Evolutionary conservation across 1,140 invertebrate genomes (phyloP).

Genomic region (Leguminivora glycinivorella): DNA sequence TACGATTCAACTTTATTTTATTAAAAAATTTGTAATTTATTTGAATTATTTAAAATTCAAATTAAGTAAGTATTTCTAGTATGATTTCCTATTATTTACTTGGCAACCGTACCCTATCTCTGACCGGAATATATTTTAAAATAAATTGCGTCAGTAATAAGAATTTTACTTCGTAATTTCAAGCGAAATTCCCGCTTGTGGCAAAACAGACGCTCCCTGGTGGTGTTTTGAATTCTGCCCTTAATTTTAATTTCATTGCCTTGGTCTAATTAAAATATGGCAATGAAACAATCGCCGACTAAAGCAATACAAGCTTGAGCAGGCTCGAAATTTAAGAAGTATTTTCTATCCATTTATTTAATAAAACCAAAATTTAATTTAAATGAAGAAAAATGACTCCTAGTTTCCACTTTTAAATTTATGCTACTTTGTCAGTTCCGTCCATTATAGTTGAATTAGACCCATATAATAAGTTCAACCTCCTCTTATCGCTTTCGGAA

Average conservation of each 20-base stretch:
- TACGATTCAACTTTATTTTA: no score
- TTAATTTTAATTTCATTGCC: constrained; percentile 54
- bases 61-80: not conserved
- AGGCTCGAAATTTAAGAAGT: not conserved
- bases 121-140: constrained; percentile 31
- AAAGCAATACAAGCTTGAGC: not conserved
- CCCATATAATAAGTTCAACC: no score
- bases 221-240: constrained; percentile 36
- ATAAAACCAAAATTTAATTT: not conserved
- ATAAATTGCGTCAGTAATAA: constrained; percentile 34
- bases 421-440: no score
- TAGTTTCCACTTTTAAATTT: no score
- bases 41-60: no score
- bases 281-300: constrained; percentile 43
- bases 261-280: constrained; percentile 59
- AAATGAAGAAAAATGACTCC: not conserved
- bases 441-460: no score
- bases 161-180: constrained; percentile 32
- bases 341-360: not conserved
- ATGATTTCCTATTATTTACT: not conserved
- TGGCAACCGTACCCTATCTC: constrained; percentile 17
- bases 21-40: no score
- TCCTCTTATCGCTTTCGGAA: no score
- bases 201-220: constrained; percentile 13
- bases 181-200: constrained; percentile 8